phyloP scores from a whole-genome alignment of 2,888 invertebrate species.

The Prenolepis imparis region DNA sequence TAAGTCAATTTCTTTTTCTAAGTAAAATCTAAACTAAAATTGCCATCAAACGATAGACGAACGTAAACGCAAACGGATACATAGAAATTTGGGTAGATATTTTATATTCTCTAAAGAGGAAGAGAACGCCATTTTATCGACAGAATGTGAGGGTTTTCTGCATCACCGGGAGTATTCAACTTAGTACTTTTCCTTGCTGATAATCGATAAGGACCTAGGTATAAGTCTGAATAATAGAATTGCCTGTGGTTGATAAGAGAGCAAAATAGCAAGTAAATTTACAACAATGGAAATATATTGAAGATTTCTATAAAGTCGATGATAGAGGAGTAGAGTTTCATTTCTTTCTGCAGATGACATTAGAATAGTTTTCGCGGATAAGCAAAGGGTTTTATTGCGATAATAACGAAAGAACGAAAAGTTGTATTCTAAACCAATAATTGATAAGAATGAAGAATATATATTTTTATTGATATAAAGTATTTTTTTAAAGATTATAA shows the following conservation, averaged over 20 bases:
- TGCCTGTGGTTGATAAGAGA: slow-evolving; percentile 19
- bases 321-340: neutral
- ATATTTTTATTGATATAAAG: neutral
- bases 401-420: neutral
- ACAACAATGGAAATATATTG: neutral
- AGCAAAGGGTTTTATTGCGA: neutral
- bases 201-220: slow-evolving; percentile 8
- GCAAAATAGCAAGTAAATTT: neutral
- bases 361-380: neutral
- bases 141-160: neutral
- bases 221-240: neutral
- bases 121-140: slow-evolving; percentile 26
- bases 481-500: neutral
- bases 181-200: neutral
- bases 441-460: neutral
- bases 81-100: neutral
- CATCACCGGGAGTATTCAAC: neutral
- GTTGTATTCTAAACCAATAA: neutral
- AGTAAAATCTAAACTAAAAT: neutral
- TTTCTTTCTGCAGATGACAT: slow-evolving; percentile 15
- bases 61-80: neutral
- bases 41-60: neutral
- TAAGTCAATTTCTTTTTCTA: neutral
- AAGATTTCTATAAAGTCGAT: neutral
- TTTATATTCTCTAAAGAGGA: neutral